A percentile compares a stretch with the other conserved stretches of the same genome.
Evolutionary conservation across 2,888 invertebrate genomes (phyloP).

Genomic region (Rhingia campestris): DNA sequence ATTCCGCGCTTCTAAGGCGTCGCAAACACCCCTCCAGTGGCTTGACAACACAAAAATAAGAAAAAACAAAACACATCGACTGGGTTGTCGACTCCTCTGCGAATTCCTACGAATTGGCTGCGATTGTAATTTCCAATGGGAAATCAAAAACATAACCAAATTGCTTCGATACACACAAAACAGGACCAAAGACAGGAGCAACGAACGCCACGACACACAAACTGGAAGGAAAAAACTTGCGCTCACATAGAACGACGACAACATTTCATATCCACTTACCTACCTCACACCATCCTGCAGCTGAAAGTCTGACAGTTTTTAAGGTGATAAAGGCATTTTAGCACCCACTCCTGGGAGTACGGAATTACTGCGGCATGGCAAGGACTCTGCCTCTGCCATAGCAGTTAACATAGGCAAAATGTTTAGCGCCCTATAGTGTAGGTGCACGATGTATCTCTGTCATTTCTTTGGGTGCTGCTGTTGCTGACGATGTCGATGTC

Average conservation of each 20-base stretch:
- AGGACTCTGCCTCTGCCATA: slow-evolving; percentile 2
- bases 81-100: neutral
- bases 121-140: slow-evolving; percentile 69
- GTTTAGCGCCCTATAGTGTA: slow-evolving; percentile 30
- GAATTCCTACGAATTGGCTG: slow-evolving; percentile 49
- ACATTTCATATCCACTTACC: slow-evolving; percentile 33
- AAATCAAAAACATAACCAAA: slow-evolving; percentile 66
- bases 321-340: slow-evolving; percentile 58
- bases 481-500: neutral
- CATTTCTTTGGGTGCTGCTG: neutral
- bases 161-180: slow-evolving; percentile 48
- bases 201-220: neutral
- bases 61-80: slow-evolving; percentile 4
- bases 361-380: neutral
- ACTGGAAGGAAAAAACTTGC: neutral
- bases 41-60: slow-evolving; percentile 19
- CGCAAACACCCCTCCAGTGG: neutral
- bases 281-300: neutral
- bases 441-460: slow-evolving; percentile 32
- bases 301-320: slow-evolving; percentile 53
- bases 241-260: slow-evolving; percentile 23
- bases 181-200: slow-evolving; percentile 10
- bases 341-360: slow-evolving; percentile 32
- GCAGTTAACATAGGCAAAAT: slow-evolving; percentile 10
- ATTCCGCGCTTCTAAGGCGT: neutral